Conservation (phyloP, 2,888 invertebrate genomes). For the Steinernema carpocapsae region DNA sequence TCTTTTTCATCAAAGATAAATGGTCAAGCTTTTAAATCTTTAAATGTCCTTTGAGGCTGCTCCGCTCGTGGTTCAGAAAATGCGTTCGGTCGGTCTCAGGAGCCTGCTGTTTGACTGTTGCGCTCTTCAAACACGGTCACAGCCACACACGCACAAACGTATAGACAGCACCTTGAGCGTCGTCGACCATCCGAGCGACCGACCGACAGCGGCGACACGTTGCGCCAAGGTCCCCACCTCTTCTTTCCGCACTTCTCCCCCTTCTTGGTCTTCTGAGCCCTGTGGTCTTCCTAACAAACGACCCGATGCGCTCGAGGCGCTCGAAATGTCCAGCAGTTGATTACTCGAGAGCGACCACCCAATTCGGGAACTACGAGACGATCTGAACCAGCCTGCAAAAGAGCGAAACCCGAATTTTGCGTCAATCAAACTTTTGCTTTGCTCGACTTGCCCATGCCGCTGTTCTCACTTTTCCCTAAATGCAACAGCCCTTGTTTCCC, state of each 20-base stretch:
- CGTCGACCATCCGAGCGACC: not conserved
- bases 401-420: not conserved
- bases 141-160: not conserved
- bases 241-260: slow-evolving; percentile 3
- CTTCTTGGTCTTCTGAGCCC: not conserved
- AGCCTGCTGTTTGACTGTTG: slow-evolving; percentile 17
- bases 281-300: not conserved
- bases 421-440: slow-evolving; percentile 21
- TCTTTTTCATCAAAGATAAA: too few relatives aligned
- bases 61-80: not conserved
- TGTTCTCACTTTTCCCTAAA: not conserved
- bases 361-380: too few relatives aligned
- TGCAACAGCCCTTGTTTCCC: not conserved
- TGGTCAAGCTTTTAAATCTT: too few relatives aligned
- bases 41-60: too few relatives aligned
- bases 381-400: too few relatives aligned
- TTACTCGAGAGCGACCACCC: slow-evolving; percentile 3
- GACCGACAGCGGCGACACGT: slow-evolving; percentile 32
- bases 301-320: slow-evolving; percentile 31
- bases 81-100: not conserved
- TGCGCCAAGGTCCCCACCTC: slow-evolving; percentile 33
- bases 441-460: not conserved
- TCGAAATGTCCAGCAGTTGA: slow-evolving; percentile 30
- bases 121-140: slow-evolving; percentile 32
- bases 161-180: not conserved